Base-by-base conservation (phyloP, 2,888 invertebrate genomes). In the Agonopterix subpropinquella region DNA sequence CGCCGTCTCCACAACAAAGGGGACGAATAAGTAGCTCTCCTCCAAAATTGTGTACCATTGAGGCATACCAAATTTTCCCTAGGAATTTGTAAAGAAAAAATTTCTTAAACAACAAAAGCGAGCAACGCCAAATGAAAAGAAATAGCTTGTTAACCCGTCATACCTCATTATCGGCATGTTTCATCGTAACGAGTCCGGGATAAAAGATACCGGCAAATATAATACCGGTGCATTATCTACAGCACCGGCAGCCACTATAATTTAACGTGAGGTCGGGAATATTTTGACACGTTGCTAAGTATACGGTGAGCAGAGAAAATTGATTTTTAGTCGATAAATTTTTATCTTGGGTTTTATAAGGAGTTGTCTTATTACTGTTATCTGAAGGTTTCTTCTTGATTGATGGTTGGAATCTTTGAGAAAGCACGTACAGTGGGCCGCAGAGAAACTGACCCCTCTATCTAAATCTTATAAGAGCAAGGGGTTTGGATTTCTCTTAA, bases 161-260 rank as follows among this genome's bases (percentile, higher is more conserved):
- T 52, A 55, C 58, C 70, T 75, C 77, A 79, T 80, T 80, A 80
- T 76, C 74, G 58, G 68, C 60, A 67, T 76, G 71, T 72, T 74
- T 72, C 73, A 77, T 76, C 69, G 67, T 76, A 77, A 78, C 73
- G 69, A 76, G 69, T 47, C 49, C 61, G 45, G 55, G 55, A 52
- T 56, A 56, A 63, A 64, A 63, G 59, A 54, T 53, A 56, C 44
- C 36, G 28, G 49, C 62, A 61, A 42, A 42, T 13, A 11, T 42
- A 43, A 44, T 44, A 50, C 48, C 47, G 46, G 47, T 2, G 41
- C 49, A 43, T 49, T 49, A 45, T 47, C 39, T 44, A 42, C 49
- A 49, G 47, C 52, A 43, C 43, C 45, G 7, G 7, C 28, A 28
- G 28, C 28, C 28, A 28, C 28, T 28, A 28, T 28, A n/a, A 47